Conservation (phyloP, 2,113 vertebrate species). For the Perca schrenkii region DNA sequence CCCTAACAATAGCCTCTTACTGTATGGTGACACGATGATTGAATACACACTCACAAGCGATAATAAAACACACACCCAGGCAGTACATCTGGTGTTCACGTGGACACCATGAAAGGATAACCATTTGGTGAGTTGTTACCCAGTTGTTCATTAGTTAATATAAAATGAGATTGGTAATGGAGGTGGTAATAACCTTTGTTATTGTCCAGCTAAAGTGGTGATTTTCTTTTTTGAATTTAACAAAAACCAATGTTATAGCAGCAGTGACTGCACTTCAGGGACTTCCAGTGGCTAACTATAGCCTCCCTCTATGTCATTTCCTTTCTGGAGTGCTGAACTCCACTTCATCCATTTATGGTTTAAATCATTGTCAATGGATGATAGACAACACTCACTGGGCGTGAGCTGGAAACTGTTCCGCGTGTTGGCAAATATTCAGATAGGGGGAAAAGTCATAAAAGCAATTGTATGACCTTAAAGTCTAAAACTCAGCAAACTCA, state of each 20-base stretch:
- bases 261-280: constrained; percentile 11
- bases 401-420: constrained; percentile 28
- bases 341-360: constrained; percentile 39
- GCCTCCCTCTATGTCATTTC: constrained; percentile 16
- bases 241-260: neutral
- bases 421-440: constrained; percentile 19
- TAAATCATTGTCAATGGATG: constrained; percentile 36
- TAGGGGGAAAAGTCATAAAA: neutral
- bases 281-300: constrained; percentile 26
- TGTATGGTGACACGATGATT: constrained; percentile 1
- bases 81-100: neutral
- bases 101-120: neutral
- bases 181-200: neutral
- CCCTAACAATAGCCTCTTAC: constrained; percentile 27
- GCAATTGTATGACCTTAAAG: constrained; percentile 1
- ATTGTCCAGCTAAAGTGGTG: neutral
- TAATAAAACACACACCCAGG: neutral
- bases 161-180: neutral
- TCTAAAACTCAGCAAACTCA: neutral
- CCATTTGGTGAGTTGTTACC: constrained; percentile 1
- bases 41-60: constrained; percentile 8
- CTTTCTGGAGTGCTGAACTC: constrained; percentile 11
- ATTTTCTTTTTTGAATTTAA: neutral
- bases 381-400: constrained; percentile 25
- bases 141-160: neutral